Evolutionary conservation across 2,888 invertebrate genomes (phyloP), one percentile per base, ranked within the genome.

Genomic region (Chrysomela aeneicollis): DNA sequence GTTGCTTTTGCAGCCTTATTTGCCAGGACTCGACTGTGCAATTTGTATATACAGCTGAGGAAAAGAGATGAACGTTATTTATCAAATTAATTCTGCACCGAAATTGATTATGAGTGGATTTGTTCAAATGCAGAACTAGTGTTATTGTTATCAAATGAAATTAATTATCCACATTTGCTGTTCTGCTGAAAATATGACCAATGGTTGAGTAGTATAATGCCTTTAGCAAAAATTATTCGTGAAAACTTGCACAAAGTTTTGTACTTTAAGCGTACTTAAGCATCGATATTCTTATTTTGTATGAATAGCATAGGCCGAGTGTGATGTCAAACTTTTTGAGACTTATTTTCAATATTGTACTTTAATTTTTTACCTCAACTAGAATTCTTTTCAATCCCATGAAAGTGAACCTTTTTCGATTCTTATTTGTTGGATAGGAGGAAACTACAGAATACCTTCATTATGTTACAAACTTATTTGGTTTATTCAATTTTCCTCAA

Each of bases 21-120:
- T 74, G 78, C 79, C 79, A 79, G 79, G 81, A 79, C 79, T 78
- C 71, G 70, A 75, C 75, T 75, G 80, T 81, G 81, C 81, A 81
- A 81, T 81, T 72, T 78, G 78, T 78, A 78, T 59, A 78, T 78
- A 78, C 63, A 65, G 54, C 62, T 59, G 53, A 58, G 62, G 47
- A 26, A 58, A 57, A 52, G 57, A 30, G 22, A 37, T 32, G 15
- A 46, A 46, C 18, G 35, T 60, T 52, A 60, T 60, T 53, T 59
- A 59, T 59, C 55, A 62, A 62, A 49, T 59, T 53, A 61, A 30
- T 57, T 17, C n/a, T 46, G 35, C 22, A 57, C 15, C 10, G 1
- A 9, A 26, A 55, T 42, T n/a, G 19, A 17, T 42, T 22, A 17
- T 57, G 6, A 46, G 10, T n/a, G 6, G 17, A 37, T 5, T 2